phyloP scores from a whole-genome alignment of 2,888 invertebrate species.

The Plebejus melissa region DNA sequence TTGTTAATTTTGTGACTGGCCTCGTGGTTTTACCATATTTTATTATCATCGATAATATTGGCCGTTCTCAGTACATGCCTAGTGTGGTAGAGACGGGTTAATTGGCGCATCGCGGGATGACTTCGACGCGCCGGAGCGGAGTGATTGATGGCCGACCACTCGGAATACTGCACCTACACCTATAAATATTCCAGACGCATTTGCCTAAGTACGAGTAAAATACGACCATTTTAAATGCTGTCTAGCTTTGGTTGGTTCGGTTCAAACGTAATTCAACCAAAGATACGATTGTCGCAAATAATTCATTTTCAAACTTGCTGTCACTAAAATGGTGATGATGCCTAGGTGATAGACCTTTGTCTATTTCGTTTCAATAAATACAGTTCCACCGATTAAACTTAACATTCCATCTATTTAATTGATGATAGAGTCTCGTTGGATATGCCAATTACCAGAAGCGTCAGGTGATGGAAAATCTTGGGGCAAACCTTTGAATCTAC shows the following conservation, averaged over 20 bases:
- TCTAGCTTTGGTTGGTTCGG: not conserved
- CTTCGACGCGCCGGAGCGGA: conserved; percentile 34
- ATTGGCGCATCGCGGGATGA: conserved; percentile 39
- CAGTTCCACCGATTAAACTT: not conserved
- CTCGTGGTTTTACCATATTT: too few species aligned
- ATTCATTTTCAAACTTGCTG: not conserved
- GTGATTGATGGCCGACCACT: conserved; percentile 36
- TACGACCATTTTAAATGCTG: not conserved
- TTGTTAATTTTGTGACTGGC: not conserved
- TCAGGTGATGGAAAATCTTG: not conserved
- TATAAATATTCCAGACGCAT: conserved; percentile 16
- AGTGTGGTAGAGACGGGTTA: conserved; percentile 36
- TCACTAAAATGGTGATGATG: too few species aligned
- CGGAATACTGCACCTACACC: conserved; percentile 27
- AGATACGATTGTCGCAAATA: not conserved
- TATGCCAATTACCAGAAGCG: not conserved
- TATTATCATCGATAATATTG: not conserved
- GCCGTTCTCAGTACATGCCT: not conserved
- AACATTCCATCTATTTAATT: not conserved
- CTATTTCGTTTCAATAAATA: not conserved
- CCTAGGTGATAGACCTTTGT: too few species aligned
- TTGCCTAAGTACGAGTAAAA: not conserved
- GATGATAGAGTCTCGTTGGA: not conserved
- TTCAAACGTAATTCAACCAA: not conserved
- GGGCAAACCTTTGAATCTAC: too few species aligned